Evolutionary conservation across 2,797 vertebrate species (phyloP), one percentile per base, ranked within the genome.

Genomic region (Falco cherrug): DNA sequence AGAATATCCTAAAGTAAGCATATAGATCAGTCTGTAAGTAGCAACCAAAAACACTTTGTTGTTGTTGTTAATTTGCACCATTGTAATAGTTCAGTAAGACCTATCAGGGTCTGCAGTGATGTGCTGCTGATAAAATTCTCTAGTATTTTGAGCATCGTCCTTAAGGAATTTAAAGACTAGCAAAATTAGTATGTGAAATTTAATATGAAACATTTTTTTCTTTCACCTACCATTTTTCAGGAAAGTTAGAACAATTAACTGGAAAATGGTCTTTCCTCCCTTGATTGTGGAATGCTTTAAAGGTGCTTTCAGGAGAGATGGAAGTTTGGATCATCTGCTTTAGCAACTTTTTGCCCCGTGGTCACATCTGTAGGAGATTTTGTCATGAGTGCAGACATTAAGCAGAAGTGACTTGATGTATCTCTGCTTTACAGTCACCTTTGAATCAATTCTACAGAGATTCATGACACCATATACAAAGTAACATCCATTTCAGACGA

Each of bases 301-400:
- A 45, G 60, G 39, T 41, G 24, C 25, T 39, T 29, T 63, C 47
- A 8, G 39, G 37, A 68, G 24, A 61, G 53, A 13, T 89, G 53
- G 59, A 28, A 48, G 6, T 53, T 31, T 4, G 68, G 39, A 15
- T 53, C 37, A 3, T 47, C 43, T 31, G 10, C 43, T 76, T 63
- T 8, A 12, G 57, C 60, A n/a, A 16, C 22, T 59, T 53, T 50
- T 56, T 48, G 25, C 35, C 39, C 22, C 11, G 0, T 9, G 5
- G 20, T 41, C 15, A 19, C 28, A 4, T 28, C 76, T 31, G 0
- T 9, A 43, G 60, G 33, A 20, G 45, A 37, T 35, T 56, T 35
- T 50, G 25, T n/a, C 1, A 0, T 5, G 22, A 69, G 56, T 1
- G 19, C 33, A 43, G 43, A 4, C 7, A 0, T 29, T 6, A 26